Evolutionary conservation across 1,140 invertebrate genomes (phyloP).

Genomic region (Globodera rostochiensis): DNA sequence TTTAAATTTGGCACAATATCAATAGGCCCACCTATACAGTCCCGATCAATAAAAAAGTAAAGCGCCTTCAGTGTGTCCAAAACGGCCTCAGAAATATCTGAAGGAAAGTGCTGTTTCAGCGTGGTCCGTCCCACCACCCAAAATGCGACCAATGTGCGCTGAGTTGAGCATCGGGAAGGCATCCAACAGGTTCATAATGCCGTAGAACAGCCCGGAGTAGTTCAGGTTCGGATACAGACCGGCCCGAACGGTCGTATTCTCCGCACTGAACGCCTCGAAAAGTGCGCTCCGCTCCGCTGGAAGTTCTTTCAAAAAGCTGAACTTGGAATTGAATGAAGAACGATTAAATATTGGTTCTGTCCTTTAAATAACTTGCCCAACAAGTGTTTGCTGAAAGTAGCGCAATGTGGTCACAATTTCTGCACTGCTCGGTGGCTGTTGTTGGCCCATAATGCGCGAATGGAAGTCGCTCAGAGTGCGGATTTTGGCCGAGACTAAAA

Average conservation of each 20-base stretch:
- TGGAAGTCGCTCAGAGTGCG: constrained; percentile 93
- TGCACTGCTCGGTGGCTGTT: constrained; percentile 86
- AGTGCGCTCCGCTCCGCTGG: constrained; percentile 44
- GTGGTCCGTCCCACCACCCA: neutral
- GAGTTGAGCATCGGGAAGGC: constrained; percentile 67
- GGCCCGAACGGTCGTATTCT: constrained; percentile 38
- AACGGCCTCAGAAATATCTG: constrained; percentile 86
- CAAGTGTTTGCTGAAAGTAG: constrained; percentile 92
- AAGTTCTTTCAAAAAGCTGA: constrained; percentile 63
- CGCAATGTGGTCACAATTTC: constrained; percentile 96
- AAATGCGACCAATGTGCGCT: constrained; percentile 67
- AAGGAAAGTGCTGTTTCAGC: constrained; percentile 32
- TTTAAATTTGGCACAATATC: neutral
- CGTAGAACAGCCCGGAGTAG: constrained; percentile 66
- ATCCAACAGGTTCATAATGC: constrained; percentile 69
- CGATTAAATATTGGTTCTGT: neutral
- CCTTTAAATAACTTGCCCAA: constrained; percentile 75
- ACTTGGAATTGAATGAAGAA: neutral
- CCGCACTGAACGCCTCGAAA: constrained; percentile 54
- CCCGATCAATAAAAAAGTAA: constrained; percentile 91
- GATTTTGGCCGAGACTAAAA: constrained; percentile 92
- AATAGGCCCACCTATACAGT: constrained; percentile 73
- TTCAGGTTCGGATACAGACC: constrained; percentile 63
- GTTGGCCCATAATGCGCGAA: constrained; percentile 84
- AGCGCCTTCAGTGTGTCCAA: constrained; percentile 86